These are phyloP conservation scores for Alfaro cultratus DNA, from an alignment of 2,797 vertebrate genomes.

Conservation along the genomic window DNA sequence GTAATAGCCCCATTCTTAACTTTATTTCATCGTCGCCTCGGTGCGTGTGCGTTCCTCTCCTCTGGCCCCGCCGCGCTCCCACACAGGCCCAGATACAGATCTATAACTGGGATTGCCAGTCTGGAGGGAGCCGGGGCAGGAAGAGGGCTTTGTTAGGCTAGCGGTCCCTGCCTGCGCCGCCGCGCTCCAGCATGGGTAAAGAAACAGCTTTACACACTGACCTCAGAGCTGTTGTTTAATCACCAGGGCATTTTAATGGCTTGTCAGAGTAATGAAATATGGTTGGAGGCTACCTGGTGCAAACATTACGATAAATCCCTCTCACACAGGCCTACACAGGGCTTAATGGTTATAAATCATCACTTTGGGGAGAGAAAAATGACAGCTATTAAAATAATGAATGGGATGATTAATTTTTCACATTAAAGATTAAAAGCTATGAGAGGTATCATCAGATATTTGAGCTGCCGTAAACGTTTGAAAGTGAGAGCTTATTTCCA, in stretches of 20 bases:
- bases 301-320: conserved; percentile 85
- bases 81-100: conserved; percentile 60
- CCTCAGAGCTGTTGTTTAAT: conserved; percentile 81
- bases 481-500: conserved; percentile 76
- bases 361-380: conserved; percentile 80
- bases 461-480: conserved; percentile 74
- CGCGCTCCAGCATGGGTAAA: conserved; percentile 49
- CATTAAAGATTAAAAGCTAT: conserved; percentile 85
- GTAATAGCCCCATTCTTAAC: conserved; percentile 54
- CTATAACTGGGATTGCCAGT: conserved; percentile 49
- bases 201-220: conserved; percentile 61
- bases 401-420: conserved; percentile 85
- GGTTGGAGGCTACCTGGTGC: conserved; percentile 81
- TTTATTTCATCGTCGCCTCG: conserved; percentile 39
- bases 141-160: conserved; percentile 49
- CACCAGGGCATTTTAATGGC: conserved; percentile 83
- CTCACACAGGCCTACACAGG: conserved; percentile 69
- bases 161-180: conserved; percentile 39
- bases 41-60: conserved; percentile 54
- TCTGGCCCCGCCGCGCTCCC: conserved; percentile 36
- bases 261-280: conserved; percentile 82
- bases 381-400: conserved; percentile 87
- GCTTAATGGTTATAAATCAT: conserved; percentile 81
- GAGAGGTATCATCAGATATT: conserved; percentile 79
- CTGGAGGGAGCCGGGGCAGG: conserved; percentile 43